These are phyloP conservation scores for Drosophila hydei DNA, from an alignment of 1,140 invertebrate species.

Conservation along the genomic window DNA sequence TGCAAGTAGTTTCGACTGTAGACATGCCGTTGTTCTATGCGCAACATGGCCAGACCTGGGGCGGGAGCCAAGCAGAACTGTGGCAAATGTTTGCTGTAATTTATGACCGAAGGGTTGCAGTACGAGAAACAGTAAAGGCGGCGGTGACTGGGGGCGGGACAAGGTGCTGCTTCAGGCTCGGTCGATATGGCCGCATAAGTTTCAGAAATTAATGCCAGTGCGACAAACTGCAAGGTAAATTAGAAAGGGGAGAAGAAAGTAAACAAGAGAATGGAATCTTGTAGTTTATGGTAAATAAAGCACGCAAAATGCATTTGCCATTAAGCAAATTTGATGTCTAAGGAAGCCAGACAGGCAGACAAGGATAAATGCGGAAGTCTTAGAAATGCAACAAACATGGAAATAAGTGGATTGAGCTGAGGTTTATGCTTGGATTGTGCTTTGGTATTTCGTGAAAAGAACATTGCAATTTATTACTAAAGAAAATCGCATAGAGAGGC, in stretches of 20 bases:
- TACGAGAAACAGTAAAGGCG: background rate
- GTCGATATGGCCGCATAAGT: constrained; percentile 72
- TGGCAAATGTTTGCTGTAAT: constrained; percentile 79
- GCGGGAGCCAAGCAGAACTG: constrained; percentile 59
- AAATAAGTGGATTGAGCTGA: constrained; percentile 1
- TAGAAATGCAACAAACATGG: constrained; percentile 7
- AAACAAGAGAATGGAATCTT: constrained; percentile 19
- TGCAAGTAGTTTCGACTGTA: constrained; percentile 63
- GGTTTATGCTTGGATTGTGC: background rate
- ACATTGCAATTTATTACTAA: background rate
- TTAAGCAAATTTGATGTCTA: constrained; percentile 34
- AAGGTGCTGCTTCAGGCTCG: constrained; percentile 5
- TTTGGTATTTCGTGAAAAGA: background rate
- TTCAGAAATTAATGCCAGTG: constrained; percentile 74
- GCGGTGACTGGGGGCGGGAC: background rate
- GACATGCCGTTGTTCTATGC: constrained; percentile 41
- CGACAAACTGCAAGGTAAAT: constrained; percentile 64
- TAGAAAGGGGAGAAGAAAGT: constrained; percentile 39
- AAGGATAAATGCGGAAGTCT: constrained; percentile 3
- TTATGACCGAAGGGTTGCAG: constrained; percentile 50
- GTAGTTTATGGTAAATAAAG: constrained; percentile 43
- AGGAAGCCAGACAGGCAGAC: constrained; percentile 14
- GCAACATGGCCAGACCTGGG: constrained; percentile 19
- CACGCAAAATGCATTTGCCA: constrained; percentile 31
- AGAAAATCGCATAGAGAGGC: background rate